Base-by-base conservation (phyloP, 2,797 vertebrate species). In the Aplochiton taeniatus region DNA sequence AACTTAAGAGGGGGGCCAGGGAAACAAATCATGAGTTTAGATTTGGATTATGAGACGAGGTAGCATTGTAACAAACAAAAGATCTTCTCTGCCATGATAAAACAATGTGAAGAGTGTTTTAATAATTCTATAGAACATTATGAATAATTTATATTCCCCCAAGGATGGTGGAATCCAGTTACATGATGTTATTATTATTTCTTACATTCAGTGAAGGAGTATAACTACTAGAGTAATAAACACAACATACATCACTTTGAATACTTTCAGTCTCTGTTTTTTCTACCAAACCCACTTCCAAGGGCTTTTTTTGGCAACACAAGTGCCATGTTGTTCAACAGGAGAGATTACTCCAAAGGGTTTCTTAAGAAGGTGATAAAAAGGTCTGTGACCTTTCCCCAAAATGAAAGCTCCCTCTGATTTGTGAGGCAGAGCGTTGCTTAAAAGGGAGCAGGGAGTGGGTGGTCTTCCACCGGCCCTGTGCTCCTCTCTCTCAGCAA, bases 351-450 rank as follows among this genome's bases (percentile, higher is more conserved):
- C 83, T 87, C 77, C 68, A 71, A 85, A 79, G 83, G 82, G 78
- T 67, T 75, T 85, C 83, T 83, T 88, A 79, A 85, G 82, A 70
- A 88, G 87, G 82, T 82, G 85, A 90, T 90, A 90, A 90, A 91
- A 90, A 87, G 84, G 84, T 80, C 82, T 42, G 54, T 86, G 89
- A 89, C 90, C 89, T 84, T 85, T 77, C 73, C 48, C 47, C 73
- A 75, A 83, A 89, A 90, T 84, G 77, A 91, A 91, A 89, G 76
- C 77, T 13, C 77, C 70, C 66, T 69, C 75, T 74, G 84, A 89
- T 90, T 90, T 84, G 85, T 85, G 76, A 84, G 81, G 77, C 72
- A 70, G 67, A 63, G 74, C 75, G 79, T 82, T 80, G 68, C 76
- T 75, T 46, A 44, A 70, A 61, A 83, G 78, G 70, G 71, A 75